Evolutionary conservation across 2,888 invertebrate genomes (phyloP).

Genomic region (Bembecia ichneumoniformis): DNA sequence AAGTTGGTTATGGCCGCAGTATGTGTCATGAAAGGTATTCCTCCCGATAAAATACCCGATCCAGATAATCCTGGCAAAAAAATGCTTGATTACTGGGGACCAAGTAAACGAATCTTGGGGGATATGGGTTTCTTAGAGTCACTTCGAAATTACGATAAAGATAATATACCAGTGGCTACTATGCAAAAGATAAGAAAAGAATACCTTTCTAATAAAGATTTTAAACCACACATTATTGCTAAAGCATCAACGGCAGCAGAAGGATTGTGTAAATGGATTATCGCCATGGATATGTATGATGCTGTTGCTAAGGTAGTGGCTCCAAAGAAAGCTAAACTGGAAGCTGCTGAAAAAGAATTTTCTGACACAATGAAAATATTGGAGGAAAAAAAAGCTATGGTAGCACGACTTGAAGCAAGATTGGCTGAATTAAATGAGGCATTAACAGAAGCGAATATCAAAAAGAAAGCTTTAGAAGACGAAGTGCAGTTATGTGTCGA

Average conservation of each 20-base stretch:
- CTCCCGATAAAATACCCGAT: slow-evolving; percentile 83
- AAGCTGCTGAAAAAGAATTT: slow-evolving; percentile 85
- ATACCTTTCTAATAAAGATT: slow-evolving; percentile 81
- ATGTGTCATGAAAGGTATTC: slow-evolving; percentile 87
- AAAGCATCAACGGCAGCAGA: slow-evolving; percentile 96
- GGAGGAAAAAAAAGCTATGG: slow-evolving; percentile 84
- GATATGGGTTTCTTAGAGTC: slow-evolving; percentile 85
- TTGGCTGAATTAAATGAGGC: slow-evolving; percentile 80
- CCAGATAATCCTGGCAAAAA: slow-evolving; percentile 76
- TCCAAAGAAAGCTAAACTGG: slow-evolving; percentile 87
- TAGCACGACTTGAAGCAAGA: slow-evolving; percentile 82
- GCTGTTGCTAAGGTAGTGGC: slow-evolving; percentile 86
- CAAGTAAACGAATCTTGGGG: slow-evolving; percentile 84
- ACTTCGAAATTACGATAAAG: slow-evolving; percentile 86
- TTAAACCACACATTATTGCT: slow-evolving; percentile 83
- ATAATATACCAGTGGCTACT: slow-evolving; percentile 80
- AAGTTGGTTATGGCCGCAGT: slow-evolving; percentile 92
- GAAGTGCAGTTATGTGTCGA: slow-evolving; percentile 86
- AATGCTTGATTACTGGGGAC: slow-evolving; percentile 87
- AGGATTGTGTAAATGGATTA: slow-evolving; percentile 92
- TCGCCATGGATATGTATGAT: slow-evolving; percentile 92
- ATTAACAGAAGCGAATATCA: slow-evolving; percentile 75
- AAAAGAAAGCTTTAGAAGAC: slow-evolving; percentile 78
- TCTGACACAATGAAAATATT: slow-evolving; percentile 87
- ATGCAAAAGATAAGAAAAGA: slow-evolving; percentile 84